A percentile compares a stretch with the other conserved stretches of the same genome.
phyloP scores from a whole-genome alignment of 2,113 vertebrate genomes.

The Coryphaenoides rupestris region DNA sequence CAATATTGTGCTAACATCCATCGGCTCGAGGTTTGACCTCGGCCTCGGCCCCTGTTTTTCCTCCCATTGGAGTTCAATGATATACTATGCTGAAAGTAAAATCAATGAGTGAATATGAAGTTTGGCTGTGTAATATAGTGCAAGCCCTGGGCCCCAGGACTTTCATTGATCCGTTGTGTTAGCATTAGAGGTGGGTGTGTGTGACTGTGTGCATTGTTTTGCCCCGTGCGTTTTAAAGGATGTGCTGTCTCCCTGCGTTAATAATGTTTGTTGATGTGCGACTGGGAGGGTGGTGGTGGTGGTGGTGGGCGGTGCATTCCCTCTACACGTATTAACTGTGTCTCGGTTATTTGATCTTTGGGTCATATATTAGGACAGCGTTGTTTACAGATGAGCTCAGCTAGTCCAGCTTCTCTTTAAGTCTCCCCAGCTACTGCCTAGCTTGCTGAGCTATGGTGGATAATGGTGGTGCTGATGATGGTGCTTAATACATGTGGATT shows the following conservation, averaged over 20 bases:
- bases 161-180: slow-evolving; percentile 74
- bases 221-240: neutral
- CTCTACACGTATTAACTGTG: slow-evolving; percentile 59
- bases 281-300: slow-evolving; percentile 60
- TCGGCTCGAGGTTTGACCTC: slow-evolving; percentile 93
- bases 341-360: slow-evolving; percentile 59
- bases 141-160: slow-evolving; percentile 75
- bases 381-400: slow-evolving; percentile 48
- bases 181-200: slow-evolving; percentile 30
- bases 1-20: slow-evolving; percentile 91
- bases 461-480: no score
- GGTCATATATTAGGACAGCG: slow-evolving; percentile 49
- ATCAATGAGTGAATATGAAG: slow-evolving; percentile 99
- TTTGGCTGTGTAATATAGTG: slow-evolving; percentile 90
- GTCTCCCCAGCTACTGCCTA: slow-evolving; percentile 11
- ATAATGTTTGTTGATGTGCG: neutral
- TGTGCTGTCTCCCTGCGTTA: neutral
- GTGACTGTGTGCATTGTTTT: neutral
- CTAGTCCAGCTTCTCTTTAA: slow-evolving; percentile 17
- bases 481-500: no score
- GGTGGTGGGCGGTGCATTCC: slow-evolving; percentile 63
- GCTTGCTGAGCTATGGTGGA: no score
- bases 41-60: slow-evolving; percentile 88
- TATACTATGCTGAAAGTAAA: slow-evolving; percentile 94
- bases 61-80: slow-evolving; percentile 97